phyloP scores from a whole-genome alignment of 2,797 vertebrate genomes.

The Pipistrellus pipistrellus region DNA sequence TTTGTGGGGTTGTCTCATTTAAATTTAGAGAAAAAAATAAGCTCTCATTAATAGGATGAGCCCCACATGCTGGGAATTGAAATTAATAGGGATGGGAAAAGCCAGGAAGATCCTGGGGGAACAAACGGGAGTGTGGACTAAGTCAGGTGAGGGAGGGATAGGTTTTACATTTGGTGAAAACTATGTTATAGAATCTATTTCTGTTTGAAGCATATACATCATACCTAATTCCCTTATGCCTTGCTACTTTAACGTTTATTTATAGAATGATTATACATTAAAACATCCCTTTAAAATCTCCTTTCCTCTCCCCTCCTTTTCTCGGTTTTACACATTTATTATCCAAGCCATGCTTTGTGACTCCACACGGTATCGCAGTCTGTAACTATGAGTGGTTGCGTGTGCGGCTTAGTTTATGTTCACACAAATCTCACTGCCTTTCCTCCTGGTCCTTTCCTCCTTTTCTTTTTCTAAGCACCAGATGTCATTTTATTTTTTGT shows the following conservation, averaged over 20 bases:
- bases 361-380: neutral
- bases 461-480: constrained; percentile 39
- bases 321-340: constrained; percentile 15
- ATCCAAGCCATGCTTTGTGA: neutral
- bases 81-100: constrained; percentile 65
- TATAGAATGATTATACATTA: constrained; percentile 39
- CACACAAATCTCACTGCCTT: neutral
- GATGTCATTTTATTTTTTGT: constrained; percentile 65
- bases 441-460: neutral
- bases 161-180: neutral
- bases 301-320: neutral
- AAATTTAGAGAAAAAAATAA: constrained; percentile 69
- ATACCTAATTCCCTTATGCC: neutral
- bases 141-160: constrained; percentile 18
- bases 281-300: constrained; percentile 13
- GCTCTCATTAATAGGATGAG: constrained; percentile 56
- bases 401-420: constrained; percentile 39
- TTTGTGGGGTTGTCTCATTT: constrained; percentile 69
- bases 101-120: neutral
- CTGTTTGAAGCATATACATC: constrained; percentile 21
- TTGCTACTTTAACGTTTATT: constrained; percentile 56
- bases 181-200: constrained; percentile 52
- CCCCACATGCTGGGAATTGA: constrained; percentile 60
- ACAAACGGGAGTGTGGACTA: neutral
- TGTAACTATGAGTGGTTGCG: neutral